Evolutionary conservation across 2,797 vertebrate genomes (phyloP).

Genomic region (Falco cherrug): DNA sequence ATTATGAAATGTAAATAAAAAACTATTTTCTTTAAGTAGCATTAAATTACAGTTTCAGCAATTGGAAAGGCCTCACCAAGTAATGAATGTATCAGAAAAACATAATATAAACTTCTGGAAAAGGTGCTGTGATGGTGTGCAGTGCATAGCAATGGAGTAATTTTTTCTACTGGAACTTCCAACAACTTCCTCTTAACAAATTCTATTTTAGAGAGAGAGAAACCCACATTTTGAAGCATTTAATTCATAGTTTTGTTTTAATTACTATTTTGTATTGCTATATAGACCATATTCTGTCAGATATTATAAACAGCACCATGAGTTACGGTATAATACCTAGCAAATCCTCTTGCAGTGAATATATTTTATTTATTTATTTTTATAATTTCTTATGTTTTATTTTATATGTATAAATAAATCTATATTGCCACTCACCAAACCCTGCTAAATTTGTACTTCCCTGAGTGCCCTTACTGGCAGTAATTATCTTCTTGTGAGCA

Average conservation of each 20-base stretch:
- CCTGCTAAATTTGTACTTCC: background rate
- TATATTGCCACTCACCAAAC: background rate
- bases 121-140: background rate
- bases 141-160: background rate
- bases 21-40: background rate
- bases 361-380: background rate
- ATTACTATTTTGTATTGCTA: background rate
- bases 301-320: background rate
- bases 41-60: background rate
- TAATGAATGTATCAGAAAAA: background rate
- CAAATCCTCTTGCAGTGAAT: background rate
- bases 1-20: background rate
- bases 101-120: background rate
- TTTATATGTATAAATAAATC: background rate
- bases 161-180: background rate
- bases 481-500: background rate
- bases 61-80: background rate
- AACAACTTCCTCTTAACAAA: background rate
- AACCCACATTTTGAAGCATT: background rate
- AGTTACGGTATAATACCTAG: background rate
- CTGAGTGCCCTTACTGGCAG: background rate
- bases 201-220: background rate
- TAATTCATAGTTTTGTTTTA: background rate
- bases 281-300: background rate
- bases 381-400: no score